A percentile compares a stretch with the other conserved stretches of the same genome.
phyloP scores from a whole-genome alignment of 2,113 vertebrate species.

The Monarcha castaneiventris region DNA sequence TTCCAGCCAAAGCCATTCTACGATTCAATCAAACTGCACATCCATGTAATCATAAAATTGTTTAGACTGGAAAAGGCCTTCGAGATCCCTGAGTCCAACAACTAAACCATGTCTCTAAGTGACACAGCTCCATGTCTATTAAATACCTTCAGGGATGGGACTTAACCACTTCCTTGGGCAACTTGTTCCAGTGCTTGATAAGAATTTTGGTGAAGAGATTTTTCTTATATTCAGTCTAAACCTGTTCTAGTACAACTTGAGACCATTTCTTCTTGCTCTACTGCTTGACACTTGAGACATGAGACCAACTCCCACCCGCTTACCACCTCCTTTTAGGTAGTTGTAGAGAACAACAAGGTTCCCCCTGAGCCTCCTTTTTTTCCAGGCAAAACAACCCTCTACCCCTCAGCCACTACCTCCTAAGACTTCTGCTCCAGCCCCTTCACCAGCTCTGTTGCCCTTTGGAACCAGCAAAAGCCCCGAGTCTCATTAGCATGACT shows the following conservation, averaged over 20 bases:
- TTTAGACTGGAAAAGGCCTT: not conserved
- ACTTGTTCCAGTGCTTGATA: not conserved
- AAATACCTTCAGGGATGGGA: not conserved
- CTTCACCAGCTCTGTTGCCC: not conserved
- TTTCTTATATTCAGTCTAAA: not conserved
- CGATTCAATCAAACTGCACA: not conserved
- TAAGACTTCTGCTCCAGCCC: not conserved
- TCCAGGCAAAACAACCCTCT: not conserved
- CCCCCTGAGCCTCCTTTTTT: not conserved
- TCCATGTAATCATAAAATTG: not conserved
- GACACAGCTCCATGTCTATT: not conserved
- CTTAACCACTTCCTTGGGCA: not conserved
- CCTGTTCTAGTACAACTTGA: not conserved
- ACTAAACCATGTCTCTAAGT: not conserved
- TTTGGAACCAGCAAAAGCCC: not conserved
- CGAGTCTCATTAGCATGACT: not conserved
- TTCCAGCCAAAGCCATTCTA: not conserved
- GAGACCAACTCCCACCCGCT: not conserved
- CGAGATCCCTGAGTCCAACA: not conserved
- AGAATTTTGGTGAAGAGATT: not conserved
- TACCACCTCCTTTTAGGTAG: not conserved
- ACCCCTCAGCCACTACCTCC: not conserved
- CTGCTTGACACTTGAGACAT: not conserved
- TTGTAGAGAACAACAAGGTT: not conserved
- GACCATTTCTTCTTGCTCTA: not conserved